Percentiles rank a stretch among this genome's conserved stretches.
phyloP scores from a whole-genome alignment of 2,888 invertebrate species.

The Luffia ferchaultella region DNA sequence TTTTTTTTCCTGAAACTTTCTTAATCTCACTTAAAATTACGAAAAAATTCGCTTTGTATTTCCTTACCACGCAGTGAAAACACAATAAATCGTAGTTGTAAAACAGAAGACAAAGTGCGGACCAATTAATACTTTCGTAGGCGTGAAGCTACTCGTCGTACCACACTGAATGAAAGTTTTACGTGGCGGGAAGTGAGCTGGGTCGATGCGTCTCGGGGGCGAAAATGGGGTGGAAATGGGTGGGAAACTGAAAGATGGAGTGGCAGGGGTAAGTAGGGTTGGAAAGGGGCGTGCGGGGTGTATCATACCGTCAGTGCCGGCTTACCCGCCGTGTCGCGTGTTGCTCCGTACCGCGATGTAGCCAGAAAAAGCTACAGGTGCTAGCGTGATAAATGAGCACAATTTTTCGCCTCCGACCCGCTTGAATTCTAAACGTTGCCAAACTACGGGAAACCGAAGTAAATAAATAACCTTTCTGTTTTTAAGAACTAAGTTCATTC shows the following conservation, averaged over 20 bases:
- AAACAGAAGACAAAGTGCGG: not conserved
- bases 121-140: not conserved
- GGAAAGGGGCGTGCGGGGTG: not conserved
- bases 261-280: not conserved
- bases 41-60: not conserved
- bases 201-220: not conserved
- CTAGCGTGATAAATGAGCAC: slow-evolving; percentile 14
- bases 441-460: not conserved
- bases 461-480: no score
- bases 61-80: not conserved
- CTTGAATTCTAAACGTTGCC: not conserved
- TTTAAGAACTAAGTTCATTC: no score
- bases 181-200: not conserved
- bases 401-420: not conserved
- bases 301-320: not conserved
- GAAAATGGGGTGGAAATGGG: not conserved
- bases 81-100: not conserved
- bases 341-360: slow-evolving; percentile 19
- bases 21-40: no score
- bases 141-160: not conserved
- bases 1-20: no score
- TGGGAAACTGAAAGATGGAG: not conserved
- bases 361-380: slow-evolving; percentile 46
- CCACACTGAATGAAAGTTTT: not conserved
- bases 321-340: slow-evolving; percentile 5